A percentile compares a stretch with the other conserved stretches of the same genome.
These are phyloP conservation scores for Eupithecia subfuscata DNA, from an alignment of 2,888 invertebrate genomes.

Conservation along the genomic window DNA sequence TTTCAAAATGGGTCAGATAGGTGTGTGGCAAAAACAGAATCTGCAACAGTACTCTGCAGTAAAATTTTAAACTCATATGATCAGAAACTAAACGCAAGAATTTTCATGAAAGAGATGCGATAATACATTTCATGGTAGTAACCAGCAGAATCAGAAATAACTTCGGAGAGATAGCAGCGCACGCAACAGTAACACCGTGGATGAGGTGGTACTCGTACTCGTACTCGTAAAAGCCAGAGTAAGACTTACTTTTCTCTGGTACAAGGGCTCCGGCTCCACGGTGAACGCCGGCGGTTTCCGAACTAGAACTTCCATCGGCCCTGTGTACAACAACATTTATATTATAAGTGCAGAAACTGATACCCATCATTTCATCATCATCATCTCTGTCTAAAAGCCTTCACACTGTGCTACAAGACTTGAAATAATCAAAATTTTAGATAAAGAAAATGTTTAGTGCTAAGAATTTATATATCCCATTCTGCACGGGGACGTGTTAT, in stretches of 20 bases:
- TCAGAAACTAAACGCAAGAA: background rate
- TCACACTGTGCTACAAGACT: background rate
- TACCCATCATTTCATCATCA: background rate
- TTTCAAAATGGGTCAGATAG: too few species aligned
- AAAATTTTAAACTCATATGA: background rate
- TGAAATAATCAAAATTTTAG: background rate
- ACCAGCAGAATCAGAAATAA: background rate
- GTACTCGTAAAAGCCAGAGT: background rate
- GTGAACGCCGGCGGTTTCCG: conserved; percentile 97
- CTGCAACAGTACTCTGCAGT: too few species aligned
- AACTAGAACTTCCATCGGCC: conserved; percentile 91
- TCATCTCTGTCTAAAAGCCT: background rate
- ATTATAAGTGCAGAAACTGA: background rate
- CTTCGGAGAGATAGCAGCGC: background rate
- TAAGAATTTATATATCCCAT: background rate
- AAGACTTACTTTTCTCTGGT: conserved; percentile 89
- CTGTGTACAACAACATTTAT: conserved; percentile 53
- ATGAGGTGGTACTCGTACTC: too few species aligned
- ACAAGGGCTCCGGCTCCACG: conserved; percentile 94
- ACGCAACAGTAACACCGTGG: background rate
- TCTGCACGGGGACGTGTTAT: background rate
- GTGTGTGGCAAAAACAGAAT: too few species aligned
- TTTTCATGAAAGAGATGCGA: background rate
- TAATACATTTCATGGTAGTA: background rate
- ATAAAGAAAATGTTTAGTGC: too few species aligned